Percentiles rank a stretch among this genome's conserved stretches.
phyloP scores from a whole-genome alignment of 2,888 invertebrate species.

The Acheta domesticus region DNA sequence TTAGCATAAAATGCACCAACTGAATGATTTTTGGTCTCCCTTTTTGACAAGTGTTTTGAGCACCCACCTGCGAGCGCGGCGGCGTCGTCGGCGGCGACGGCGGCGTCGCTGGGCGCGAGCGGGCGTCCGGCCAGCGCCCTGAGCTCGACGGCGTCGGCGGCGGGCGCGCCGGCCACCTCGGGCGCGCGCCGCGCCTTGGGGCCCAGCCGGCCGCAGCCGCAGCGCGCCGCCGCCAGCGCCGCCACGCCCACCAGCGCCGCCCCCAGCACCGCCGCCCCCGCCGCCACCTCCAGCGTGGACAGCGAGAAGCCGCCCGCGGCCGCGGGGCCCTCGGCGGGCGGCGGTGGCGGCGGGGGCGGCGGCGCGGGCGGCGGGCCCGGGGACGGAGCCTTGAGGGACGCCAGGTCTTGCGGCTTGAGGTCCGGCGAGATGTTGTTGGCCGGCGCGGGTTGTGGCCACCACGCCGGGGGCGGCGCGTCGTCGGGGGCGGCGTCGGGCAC shows the following conservation, averaged over 20 bases:
- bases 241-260: constrained; percentile 18
- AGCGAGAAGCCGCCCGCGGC: neutral
- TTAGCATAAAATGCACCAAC: too few species aligned
- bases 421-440: neutral
- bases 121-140: neutral
- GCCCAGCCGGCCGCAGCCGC: constrained; percentile 48
- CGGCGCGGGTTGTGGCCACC: neutral
- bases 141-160: neutral
- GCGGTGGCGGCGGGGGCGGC: neutral
- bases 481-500: neutral
- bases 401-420: neutral
- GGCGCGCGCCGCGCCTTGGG: constrained; percentile 46
- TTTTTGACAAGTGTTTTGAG: too few species aligned
- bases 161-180: neutral
- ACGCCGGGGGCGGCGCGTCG: neutral
- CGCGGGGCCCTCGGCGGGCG: neutral
- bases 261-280: constrained; percentile 1
- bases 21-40: too few species aligned
- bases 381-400: neutral
- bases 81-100: neutral
- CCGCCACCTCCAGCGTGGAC: neutral
- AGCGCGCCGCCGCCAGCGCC: constrained; percentile 49
- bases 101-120: neutral
- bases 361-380: neutral
- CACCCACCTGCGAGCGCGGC: neutral